These are phyloP conservation scores for Meteorus cinctellus DNA, from an alignment of 2,888 invertebrate species.

Conservation along the genomic window DNA sequence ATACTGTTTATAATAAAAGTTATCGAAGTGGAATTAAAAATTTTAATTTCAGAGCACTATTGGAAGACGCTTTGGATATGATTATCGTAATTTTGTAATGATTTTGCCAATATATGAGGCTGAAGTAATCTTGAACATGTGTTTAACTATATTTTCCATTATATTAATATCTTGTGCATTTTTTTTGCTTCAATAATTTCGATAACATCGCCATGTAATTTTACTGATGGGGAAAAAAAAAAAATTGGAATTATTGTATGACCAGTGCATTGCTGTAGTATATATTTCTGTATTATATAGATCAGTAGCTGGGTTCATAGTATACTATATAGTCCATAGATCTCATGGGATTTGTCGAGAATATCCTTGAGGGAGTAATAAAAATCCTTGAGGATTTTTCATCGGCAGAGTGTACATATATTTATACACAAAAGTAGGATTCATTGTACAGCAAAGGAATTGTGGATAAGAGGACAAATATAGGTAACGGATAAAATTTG, in stretches of 20 bases:
- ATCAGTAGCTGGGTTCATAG: not conserved
- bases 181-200: not conserved
- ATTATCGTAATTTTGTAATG: no score
- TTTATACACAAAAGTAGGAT: not conserved
- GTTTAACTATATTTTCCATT: no score
- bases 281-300: not conserved
- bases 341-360: conserved; percentile 32
- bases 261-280: not conserved
- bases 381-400: conserved; percentile 36
- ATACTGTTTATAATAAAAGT: no score
- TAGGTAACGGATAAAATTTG: not conserved
- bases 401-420: not conserved
- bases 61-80: no score
- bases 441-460: conserved; percentile 11
- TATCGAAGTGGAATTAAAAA: no score
- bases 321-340: not conserved
- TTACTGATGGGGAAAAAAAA: not conserved
- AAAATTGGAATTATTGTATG: not conserved
- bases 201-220: not conserved
- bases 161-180: not conserved
- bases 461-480: not conserved
- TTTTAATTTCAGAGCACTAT: no score
- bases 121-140: no score
- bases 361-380: conserved; percentile 33
- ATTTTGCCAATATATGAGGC: no score